Evolutionary conservation across 2,888 invertebrate genomes (phyloP).

Genomic region (Hirudinaria manillensis): DNA sequence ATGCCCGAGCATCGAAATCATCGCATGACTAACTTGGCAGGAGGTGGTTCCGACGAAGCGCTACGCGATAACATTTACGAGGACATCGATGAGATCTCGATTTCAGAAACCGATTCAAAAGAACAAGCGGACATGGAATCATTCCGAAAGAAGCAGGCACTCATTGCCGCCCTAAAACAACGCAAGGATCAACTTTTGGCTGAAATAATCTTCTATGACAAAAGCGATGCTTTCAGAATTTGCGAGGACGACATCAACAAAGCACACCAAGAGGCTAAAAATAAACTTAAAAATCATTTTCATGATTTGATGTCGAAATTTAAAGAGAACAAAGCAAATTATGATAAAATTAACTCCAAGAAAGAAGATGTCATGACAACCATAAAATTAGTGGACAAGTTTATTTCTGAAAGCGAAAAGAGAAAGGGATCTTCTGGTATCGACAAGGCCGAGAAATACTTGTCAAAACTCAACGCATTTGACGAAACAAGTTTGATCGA

Average conservation of each 20-base stretch:
- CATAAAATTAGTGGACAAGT: background rate
- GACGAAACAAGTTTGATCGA: background rate
- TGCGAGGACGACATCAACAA: background rate
- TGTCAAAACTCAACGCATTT: background rate
- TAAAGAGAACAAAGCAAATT: background rate
- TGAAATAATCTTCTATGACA: background rate
- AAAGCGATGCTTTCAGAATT: background rate
- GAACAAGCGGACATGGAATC: background rate
- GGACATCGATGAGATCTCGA: too few species aligned
- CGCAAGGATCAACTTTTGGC: too few species aligned
- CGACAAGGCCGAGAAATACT: background rate
- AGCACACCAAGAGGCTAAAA: constrained; percentile 13
- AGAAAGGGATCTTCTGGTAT: background rate
- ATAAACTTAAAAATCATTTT: background rate
- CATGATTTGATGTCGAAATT: background rate
- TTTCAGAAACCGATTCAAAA: background rate
- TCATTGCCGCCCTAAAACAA: too few species aligned
- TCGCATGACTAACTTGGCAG: background rate
- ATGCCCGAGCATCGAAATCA: constrained; percentile 16
- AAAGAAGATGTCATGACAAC: background rate
- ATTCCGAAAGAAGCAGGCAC: too few species aligned
- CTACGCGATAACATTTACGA: background rate
- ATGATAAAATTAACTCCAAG: background rate
- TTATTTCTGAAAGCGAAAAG: background rate
- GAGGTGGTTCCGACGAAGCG: background rate